phyloP scores from a whole-genome alignment of 35 echinoderm and acorn worm species.

The Antedon bifida region DNA sequence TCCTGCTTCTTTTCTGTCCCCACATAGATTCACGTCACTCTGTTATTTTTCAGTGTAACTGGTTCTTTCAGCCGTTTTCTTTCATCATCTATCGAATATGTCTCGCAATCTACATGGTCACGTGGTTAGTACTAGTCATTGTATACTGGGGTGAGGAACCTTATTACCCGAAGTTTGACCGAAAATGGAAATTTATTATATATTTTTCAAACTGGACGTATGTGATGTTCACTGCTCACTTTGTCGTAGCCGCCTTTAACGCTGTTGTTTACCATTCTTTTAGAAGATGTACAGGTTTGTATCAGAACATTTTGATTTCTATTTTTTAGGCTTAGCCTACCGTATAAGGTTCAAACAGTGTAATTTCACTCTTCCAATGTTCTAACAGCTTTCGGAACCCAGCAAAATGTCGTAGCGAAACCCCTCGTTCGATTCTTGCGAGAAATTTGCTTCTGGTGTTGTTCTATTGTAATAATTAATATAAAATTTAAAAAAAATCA shows the following conservation, averaged over 20 bases:
- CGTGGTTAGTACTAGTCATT: conserved; percentile 22
- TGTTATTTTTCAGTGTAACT: conserved; percentile 51
- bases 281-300: background rate
- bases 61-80: conserved; percentile 33
- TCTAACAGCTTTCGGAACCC: no score
- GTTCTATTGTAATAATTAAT: no score
- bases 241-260: background rate
- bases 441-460: no score
- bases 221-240: background rate
- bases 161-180: background rate
- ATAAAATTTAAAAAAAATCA: no score
- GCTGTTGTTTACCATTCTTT: background rate
- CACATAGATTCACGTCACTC: no score
- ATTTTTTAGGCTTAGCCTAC: no score
- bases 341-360: no score
- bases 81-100: conserved; percentile 44
- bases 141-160: conserved; percentile 46
- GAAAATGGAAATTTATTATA: background rate
- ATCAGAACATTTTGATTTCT: background rate
- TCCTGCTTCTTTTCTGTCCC: no score
- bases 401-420: no score
- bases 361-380: no score
- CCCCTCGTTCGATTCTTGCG: no score
- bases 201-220: background rate
- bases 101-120: conserved; percentile 29